Base-by-base conservation (phyloP, 2,888 invertebrate species). In the Leucophenga montana region DNA sequence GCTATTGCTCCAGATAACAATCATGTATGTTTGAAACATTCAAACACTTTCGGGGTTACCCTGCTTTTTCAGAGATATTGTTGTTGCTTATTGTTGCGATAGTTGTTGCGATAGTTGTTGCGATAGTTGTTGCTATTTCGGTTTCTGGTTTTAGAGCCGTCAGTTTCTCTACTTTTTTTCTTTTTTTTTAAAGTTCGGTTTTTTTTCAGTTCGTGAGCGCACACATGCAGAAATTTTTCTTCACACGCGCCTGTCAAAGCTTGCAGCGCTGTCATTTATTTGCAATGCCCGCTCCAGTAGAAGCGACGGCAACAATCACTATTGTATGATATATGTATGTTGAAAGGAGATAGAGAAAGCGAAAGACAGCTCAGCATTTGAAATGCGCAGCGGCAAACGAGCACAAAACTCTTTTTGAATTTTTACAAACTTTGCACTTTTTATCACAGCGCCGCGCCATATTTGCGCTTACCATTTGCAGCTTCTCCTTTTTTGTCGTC, bases 211-310 rank as follows among this genome's bases (percentile, higher is more conserved):
- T 71, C 72, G 27, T 39, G 75, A 74, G 73, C 78, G 64, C 66
- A 76, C 78, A 80, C 80, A 81, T 75, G 76, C 82, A 81, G 80
- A 81, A 81, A 81, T 81, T 74, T 77, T 80, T 80, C 80, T 80
- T 81, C 79, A 80, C 80, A 79, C 80, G 80, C 76, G 80, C 75
- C 82, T 80, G 82, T 81, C 80, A 82, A 82, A 81, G 77, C 80
- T 77, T 81, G 82, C 80, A 82, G 72, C 76, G 82, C 80, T 75
- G 73, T 77, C 80, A 80, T 78, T 78, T 75, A 82, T 82, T 80
- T 74, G 75, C 78, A 3, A 53, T 66, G 53, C 66, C 22, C 22
- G 57, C 66, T 70, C 50, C 68, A 72, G 70, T 68, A 73, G 72
- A 76, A 76, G 72, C 66, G 33, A 11, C 46, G 44, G 20, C 18